Evolutionary conservation across 2,113 vertebrate genomes (phyloP).

Genomic region (Sporophila hypoxantha): DNA sequence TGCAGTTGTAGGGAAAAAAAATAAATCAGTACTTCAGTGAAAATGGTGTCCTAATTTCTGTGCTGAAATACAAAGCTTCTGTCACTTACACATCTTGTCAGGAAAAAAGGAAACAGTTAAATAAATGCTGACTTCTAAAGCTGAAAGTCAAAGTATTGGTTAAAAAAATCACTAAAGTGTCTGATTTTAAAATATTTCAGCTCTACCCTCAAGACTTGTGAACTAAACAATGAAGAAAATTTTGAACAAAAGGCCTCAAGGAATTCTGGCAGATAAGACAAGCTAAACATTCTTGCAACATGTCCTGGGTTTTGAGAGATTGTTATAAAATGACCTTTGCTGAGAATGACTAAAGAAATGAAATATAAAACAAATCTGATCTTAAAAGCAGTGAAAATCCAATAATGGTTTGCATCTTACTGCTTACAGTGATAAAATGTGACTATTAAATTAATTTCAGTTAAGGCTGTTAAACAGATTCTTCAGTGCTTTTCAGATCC

Average conservation of each 20-base stretch:
- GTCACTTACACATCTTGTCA: neutral
- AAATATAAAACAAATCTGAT: neutral
- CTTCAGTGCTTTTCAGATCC: neutral
- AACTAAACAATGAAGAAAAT: neutral
- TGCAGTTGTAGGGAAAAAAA: neutral
- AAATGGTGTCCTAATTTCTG: slow-evolving; percentile 1
- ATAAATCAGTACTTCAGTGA: neutral
- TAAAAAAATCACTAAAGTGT: neutral
- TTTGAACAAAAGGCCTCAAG: neutral
- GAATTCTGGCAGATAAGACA: slow-evolving; percentile 10
- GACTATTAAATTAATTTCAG: neutral
- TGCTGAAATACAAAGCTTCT: slow-evolving; percentile 22
- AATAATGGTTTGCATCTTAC: neutral
- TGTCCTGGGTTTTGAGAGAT: neutral
- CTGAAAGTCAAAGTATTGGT: neutral
- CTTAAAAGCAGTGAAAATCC: neutral
- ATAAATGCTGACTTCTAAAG: neutral
- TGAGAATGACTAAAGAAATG: neutral
- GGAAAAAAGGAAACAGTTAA: neutral
- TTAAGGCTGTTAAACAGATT: neutral
- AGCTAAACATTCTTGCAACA: neutral
- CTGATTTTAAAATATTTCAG: slow-evolving; percentile 1
- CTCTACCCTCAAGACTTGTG: neutral
- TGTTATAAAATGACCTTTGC: neutral
- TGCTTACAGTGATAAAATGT: neutral